Conservation (phyloP, 30 jellyfish, hydroid and myxozoan genomes). For the Aurelia sp. region DNA sequence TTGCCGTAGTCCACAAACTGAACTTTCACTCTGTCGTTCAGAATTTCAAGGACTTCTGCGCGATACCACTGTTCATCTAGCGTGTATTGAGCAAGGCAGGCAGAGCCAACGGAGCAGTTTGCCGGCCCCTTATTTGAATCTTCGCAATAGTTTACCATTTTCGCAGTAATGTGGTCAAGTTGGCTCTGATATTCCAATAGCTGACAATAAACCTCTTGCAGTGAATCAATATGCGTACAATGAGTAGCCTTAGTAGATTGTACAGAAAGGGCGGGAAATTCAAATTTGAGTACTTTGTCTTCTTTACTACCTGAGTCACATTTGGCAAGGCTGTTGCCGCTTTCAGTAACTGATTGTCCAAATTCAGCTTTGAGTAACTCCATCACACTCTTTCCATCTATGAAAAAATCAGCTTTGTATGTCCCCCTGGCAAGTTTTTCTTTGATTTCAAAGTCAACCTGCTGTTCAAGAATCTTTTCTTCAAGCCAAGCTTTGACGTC, state of each 20-base stretch:
- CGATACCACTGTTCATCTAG: conserved; percentile 71
- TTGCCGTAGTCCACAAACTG: conserved; percentile 63
- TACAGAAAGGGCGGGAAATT: not conserved
- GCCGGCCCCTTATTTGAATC: not conserved
- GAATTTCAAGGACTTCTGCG: conserved; percentile 18
- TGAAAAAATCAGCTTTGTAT: not conserved
- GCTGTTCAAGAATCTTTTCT: conserved; percentile 29
- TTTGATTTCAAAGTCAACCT: conserved; percentile 2
- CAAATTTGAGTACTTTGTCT: not conserved
- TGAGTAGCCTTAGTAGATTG: conserved; percentile 1
- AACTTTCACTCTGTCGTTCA: conserved; percentile 13
- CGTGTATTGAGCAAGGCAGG: conserved; percentile 38
- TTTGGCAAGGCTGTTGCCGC: not conserved
- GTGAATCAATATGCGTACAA: conserved; percentile 68
- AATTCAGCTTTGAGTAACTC: not conserved
- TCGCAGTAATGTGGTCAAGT: conserved; percentile 52
- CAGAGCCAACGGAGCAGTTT: conserved; percentile 28
- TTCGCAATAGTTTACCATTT: conserved; percentile 25
- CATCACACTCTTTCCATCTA: not conserved
- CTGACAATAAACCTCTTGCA: conserved; percentile 48
- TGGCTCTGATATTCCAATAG: conserved; percentile 31
- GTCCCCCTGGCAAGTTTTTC: not conserved
- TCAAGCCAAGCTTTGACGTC: conserved; percentile 44
- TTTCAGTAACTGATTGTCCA: not conserved
- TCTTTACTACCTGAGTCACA: not conserved